These are phyloP conservation scores for Morinoia aosen DNA, from an alignment of 2,888 invertebrate species.

Conservation along the genomic window DNA sequence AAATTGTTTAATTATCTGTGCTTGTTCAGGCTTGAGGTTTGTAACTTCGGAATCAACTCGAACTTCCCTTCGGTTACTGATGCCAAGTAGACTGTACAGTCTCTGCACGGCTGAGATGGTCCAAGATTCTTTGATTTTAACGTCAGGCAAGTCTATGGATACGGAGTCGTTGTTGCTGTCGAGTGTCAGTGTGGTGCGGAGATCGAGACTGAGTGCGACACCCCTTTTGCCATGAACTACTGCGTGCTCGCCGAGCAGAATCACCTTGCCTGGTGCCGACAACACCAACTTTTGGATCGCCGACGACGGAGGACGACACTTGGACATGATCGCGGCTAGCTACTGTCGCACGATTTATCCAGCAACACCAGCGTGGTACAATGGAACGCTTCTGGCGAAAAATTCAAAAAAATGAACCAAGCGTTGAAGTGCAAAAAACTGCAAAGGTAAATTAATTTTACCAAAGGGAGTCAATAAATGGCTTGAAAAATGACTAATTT, in stretches of 20 bases:
- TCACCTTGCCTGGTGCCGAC: conserved; percentile 95
- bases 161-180: conserved; percentile 66
- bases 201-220: conserved; percentile 89
- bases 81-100: conserved; percentile 56
- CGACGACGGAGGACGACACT: neutral
- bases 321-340: conserved; percentile 65
- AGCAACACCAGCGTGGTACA: neutral
- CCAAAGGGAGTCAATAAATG: neutral
- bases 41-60: neutral
- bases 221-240: conserved; percentile 96
- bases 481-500: neutral
- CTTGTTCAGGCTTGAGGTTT: conserved; percentile 57
- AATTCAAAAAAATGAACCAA: neutral
- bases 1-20: conserved; percentile 54
- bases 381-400: neutral
- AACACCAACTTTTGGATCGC: conserved; percentile 74
- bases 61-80: conserved; percentile 36
- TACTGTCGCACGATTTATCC: neutral
- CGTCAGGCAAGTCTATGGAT: conserved; percentile 68
- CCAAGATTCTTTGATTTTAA: conserved; percentile 68
- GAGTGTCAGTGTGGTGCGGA: conserved; percentile 80
- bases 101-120: conserved; percentile 54
- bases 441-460: neutral
- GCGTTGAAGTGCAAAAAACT: neutral
- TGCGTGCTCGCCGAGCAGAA: conserved; percentile 97